These are phyloP conservation scores for Holcopasites calliopsidis DNA, from an alignment of 1,140 invertebrate genomes.

Conservation along the genomic window DNA sequence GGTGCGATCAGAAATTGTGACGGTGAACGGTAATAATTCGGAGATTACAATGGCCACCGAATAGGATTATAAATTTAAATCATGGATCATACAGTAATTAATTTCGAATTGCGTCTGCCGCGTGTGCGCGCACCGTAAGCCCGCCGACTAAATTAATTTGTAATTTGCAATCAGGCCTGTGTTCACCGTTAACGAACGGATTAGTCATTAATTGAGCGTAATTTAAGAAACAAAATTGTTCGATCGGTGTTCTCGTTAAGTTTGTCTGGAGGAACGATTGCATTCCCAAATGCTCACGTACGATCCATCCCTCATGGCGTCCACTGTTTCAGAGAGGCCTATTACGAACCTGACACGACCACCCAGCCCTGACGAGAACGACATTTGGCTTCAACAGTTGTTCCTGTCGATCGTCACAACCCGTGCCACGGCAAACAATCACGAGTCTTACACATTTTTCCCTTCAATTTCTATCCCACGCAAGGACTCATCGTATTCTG, in stretches of 20 bases:
- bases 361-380: conserved; percentile 30
- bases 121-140: conserved; percentile 25
- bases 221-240: conserved; percentile 39
- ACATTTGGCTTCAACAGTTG: conserved; percentile 35
- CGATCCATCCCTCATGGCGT: conserved; percentile 51
- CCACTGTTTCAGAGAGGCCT: conserved; percentile 56
- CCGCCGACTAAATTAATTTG: conserved; percentile 59
- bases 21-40: conserved; percentile 56
- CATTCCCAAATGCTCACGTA: conserved; percentile 40
- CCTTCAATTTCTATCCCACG: conserved; percentile 11
- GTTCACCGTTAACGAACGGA: conserved; percentile 42
- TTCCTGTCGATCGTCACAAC: conserved; percentile 4
- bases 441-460: no score
- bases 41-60: conserved; percentile 48
- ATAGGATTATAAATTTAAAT: conserved; percentile 65
- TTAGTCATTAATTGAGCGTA: conserved; percentile 45
- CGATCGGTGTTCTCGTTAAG: not conserved
- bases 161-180: conserved; percentile 52
- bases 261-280: not conserved
- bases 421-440: conserved; percentile 23
- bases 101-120: conserved; percentile 56
- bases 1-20: conserved; percentile 51
- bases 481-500: not conserved
- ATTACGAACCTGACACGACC: conserved; percentile 39
- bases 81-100: conserved; percentile 61